Evolutionary conservation across 2,113 vertebrate species (phyloP).

Genomic region (Gavia stellata): DNA sequence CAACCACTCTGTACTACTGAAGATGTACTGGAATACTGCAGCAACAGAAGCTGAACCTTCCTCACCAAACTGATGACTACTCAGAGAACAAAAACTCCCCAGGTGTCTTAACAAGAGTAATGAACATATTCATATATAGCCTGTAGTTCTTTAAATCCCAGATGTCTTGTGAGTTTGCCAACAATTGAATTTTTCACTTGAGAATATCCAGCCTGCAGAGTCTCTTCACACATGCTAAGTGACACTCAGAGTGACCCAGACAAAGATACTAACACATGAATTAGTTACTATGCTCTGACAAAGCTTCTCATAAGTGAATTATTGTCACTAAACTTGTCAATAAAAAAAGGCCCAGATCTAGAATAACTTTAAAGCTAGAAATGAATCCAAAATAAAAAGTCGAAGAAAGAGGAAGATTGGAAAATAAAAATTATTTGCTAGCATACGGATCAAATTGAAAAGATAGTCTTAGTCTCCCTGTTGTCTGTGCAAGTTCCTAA

Average conservation of each 20-base stretch:
- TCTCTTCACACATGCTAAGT: not conserved
- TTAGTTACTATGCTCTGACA: not conserved
- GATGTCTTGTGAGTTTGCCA: not conserved
- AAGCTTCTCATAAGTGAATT: not conserved
- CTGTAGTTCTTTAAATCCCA: not conserved
- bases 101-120: not conserved
- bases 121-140: not conserved
- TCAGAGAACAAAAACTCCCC: not conserved
- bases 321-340: not conserved
- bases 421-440: not conserved
- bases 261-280: not conserved
- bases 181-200: not conserved
- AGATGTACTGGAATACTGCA: not conserved
- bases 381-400: not conserved
- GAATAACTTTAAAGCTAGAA: not conserved
- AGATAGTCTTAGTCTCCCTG: not conserved
- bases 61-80: not conserved
- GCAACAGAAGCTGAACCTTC: not conserved
- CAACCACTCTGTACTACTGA: not conserved
- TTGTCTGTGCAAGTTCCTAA: not conserved
- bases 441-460: not conserved
- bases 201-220: not conserved
- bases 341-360: not conserved
- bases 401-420: not conserved
- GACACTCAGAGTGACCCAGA: not conserved